These are phyloP conservation scores for Apotomis betuletana DNA, from an alignment of 2,888 invertebrate genomes.

Conservation along the genomic window DNA sequence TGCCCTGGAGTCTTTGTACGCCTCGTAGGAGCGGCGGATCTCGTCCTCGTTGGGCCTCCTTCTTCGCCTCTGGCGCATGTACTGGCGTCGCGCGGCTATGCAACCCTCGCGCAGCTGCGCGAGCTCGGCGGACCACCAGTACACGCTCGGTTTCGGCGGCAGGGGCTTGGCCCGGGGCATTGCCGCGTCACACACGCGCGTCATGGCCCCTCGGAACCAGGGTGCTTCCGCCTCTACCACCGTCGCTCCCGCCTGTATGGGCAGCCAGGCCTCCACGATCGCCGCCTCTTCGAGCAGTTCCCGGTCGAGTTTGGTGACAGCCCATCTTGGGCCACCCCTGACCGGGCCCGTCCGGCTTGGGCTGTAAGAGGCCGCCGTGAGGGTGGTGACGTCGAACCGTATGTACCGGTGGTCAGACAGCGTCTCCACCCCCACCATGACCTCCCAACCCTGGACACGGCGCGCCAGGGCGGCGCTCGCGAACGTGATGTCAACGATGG, in stretches of 20 bases:
- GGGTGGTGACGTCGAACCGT: neutral
- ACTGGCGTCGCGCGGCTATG: neutral
- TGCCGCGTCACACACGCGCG: neutral
- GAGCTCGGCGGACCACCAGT: too few relatives aligned
- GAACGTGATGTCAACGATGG: neutral
- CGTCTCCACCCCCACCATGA: neutral
- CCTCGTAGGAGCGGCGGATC: neutral
- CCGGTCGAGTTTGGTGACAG: neutral
- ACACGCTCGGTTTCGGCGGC: neutral
- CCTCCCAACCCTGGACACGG: slow-evolving; percentile 6
- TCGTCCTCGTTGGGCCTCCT: neutral
- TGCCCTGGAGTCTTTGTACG: neutral
- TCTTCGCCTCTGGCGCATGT: neutral
- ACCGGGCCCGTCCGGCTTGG: neutral
- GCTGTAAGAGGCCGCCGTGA: neutral
- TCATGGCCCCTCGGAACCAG: neutral
- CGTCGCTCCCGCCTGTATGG: neutral
- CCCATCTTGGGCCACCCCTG: slow-evolving; percentile 9
- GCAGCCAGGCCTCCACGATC: slow-evolving; percentile 1
- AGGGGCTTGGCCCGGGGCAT: neutral
- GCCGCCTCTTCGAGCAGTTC: slow-evolving; percentile 1
- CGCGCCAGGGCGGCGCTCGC: neutral
- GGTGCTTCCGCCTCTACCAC: neutral
- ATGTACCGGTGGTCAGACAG: too few relatives aligned
- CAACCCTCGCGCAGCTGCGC: neutral